phyloP scores from a whole-genome alignment of 2,888 invertebrate species.

The Hypomecis atomaria region DNA sequence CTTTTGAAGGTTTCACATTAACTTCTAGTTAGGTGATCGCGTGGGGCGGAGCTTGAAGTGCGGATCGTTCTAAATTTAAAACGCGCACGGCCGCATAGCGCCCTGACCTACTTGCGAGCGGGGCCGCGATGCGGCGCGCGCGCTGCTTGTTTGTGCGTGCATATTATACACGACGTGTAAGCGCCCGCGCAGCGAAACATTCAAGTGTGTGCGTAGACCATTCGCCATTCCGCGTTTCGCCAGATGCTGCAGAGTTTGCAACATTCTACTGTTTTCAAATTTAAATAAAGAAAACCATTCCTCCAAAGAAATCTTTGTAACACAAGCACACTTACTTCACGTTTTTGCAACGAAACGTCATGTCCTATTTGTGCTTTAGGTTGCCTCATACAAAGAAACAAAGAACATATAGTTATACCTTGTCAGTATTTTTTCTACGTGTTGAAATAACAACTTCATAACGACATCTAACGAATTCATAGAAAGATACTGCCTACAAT shows the following conservation, averaged over 20 bases:
- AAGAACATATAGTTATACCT: neutral
- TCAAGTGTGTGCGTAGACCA: constrained; percentile 70
- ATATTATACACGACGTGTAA: constrained; percentile 54
- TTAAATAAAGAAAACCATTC: constrained; percentile 24
- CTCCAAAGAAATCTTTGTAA: constrained; percentile 17
- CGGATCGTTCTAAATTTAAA: constrained; percentile 84
- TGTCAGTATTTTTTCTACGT: neutral
- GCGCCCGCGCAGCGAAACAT: constrained; percentile 44
- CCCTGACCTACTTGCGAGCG: constrained; percentile 84
- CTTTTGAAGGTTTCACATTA: constrained; percentile 64
- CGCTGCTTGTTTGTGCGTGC: constrained; percentile 71
- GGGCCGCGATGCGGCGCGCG: constrained; percentile 84
- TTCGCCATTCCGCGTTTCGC: constrained; percentile 80
- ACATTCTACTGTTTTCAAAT: constrained; percentile 60
- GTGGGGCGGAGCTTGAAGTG: constrained; percentile 80
- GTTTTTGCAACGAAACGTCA: constrained; percentile 10
- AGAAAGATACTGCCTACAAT: neutral
- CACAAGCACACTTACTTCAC: constrained; percentile 7
- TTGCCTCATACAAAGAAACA: constrained; percentile 16
- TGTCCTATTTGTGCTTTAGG: constrained; percentile 12
- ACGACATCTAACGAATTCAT: neutral
- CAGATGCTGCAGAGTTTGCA: constrained; percentile 80
- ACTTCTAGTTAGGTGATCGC: constrained; percentile 72
- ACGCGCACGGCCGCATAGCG: constrained; percentile 82
- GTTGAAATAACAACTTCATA: neutral